A percentile compares a stretch with the other conserved stretches of the same genome.
phyloP scores from a whole-genome alignment of 23 tunicate genomes.

The Trididemnum miniatum region DNA sequence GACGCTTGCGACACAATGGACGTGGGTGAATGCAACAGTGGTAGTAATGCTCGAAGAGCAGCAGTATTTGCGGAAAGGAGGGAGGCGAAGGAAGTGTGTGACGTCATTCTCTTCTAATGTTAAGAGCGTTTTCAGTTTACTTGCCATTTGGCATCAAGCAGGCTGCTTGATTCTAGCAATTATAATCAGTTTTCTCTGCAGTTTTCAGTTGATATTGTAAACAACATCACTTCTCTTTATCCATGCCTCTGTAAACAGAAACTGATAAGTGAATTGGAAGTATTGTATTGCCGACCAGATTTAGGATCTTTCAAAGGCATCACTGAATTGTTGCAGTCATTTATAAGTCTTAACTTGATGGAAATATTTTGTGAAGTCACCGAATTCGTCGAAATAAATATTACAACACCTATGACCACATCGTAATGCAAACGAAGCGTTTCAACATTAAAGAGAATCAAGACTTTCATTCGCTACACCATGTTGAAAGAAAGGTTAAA shows the following conservation, averaged over 20 bases:
- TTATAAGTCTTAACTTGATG: not conserved
- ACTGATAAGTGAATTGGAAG: slow-evolving; percentile 20
- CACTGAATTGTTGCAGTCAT: not conserved
- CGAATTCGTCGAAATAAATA: slow-evolving; percentile 8
- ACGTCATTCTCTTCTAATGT: not conserved
- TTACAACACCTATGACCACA: too few species aligned
- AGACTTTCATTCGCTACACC: too few species aligned
- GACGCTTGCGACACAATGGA: not conserved
- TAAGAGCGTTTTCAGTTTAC: slow-evolving; percentile 13
- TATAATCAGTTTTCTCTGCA: not conserved
- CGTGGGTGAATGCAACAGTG: not conserved
- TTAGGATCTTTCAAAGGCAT: not conserved
- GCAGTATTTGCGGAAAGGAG: not conserved
- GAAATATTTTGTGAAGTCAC: slow-evolving; percentile 13
- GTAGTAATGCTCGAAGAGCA: not conserved
- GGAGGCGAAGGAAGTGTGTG: not conserved
- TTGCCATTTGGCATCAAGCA: slow-evolving; percentile 17
- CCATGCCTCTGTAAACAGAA: slow-evolving; percentile 11
- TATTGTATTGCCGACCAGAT: slow-evolving; percentile 12
- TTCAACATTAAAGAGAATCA: too few species aligned
- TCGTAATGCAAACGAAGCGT: too few species aligned
- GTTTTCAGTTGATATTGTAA: not conserved
- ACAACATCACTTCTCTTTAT: not conserved
- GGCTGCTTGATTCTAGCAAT: not conserved
- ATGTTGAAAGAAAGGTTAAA: too few species aligned